phyloP scores from a whole-genome alignment of 2,888 invertebrate genomes.

The Tetramorium bicarinatum region DNA sequence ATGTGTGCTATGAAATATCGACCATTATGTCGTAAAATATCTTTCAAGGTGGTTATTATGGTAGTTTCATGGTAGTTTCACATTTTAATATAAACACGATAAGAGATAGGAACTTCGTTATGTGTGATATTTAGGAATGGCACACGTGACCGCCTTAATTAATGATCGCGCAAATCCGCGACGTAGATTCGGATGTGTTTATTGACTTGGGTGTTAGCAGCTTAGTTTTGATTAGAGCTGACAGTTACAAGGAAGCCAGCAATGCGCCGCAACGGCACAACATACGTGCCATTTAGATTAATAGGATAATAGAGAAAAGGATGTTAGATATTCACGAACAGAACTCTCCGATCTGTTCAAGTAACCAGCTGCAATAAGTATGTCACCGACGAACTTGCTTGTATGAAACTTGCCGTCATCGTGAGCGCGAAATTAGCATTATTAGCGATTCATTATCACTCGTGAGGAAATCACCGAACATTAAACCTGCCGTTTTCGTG shows the following conservation, averaged over 20 bases:
- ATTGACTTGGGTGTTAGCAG: slow-evolving; percentile 33
- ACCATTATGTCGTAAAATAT: not conserved
- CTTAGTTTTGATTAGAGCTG: slow-evolving; percentile 55
- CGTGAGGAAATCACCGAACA: slow-evolving; percentile 4
- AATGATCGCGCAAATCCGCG: slow-evolving; percentile 8
- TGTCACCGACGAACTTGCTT: slow-evolving; percentile 23
- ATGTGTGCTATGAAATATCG: not conserved
- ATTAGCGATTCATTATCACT: slow-evolving; percentile 15
- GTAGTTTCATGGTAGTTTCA: not conserved
- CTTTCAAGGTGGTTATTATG: not conserved
- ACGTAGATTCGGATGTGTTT: slow-evolving; percentile 38
- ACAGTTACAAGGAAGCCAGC: slow-evolving; percentile 47
- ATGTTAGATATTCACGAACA: slow-evolving; percentile 50
- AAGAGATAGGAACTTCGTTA: not conserved
- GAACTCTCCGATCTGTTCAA: slow-evolving; percentile 27
- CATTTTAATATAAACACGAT: not conserved
- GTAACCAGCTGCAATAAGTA: slow-evolving; percentile 41
- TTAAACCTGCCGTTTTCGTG: not conserved
- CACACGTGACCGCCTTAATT: slow-evolving; percentile 1
- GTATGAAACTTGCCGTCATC: slow-evolving; percentile 20
- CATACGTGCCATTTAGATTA: slow-evolving; percentile 56
- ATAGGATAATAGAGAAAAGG: slow-evolving; percentile 60
- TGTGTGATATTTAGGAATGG: not conserved
- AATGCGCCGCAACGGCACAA: slow-evolving; percentile 1
- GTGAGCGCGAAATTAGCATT: slow-evolving; percentile 30